Evolutionary conservation across 1,140 invertebrate genomes (phyloP).

Genomic region (Caligus rogercresseyi): DNA sequence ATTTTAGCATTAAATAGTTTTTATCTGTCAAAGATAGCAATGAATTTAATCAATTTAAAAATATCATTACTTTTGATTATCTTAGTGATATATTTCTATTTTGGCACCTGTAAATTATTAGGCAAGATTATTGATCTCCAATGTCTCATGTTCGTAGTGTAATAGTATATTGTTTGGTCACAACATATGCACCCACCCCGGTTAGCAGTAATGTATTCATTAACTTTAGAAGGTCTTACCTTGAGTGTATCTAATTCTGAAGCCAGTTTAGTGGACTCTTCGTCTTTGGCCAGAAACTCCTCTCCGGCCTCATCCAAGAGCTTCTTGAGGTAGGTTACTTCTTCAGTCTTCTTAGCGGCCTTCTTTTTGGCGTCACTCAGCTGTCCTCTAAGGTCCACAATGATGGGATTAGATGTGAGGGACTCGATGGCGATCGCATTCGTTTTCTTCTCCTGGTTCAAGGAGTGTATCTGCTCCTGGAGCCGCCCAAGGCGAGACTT

Average conservation of each 20-base stretch:
- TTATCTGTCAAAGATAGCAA: too few species aligned
- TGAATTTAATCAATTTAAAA: background rate
- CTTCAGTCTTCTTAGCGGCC: background rate
- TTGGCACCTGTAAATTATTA: too few species aligned
- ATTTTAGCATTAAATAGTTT: too few species aligned
- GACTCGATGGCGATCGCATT: background rate
- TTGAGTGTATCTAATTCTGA: background rate
- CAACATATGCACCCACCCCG: too few species aligned
- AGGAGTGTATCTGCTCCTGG: background rate
- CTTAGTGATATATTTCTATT: too few species aligned
- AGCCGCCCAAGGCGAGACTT: background rate
- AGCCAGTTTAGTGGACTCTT: background rate
- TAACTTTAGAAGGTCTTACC: background rate
- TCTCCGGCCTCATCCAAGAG: constrained; percentile 12
- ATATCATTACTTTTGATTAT: too few species aligned
- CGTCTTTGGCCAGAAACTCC: constrained; percentile 1
- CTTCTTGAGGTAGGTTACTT: background rate
- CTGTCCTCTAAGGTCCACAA: background rate
- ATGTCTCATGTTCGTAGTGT: too few species aligned
- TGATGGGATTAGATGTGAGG: background rate
- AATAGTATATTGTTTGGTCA: too few species aligned
- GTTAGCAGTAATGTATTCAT: too few species aligned
- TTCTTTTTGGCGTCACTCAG: constrained; percentile 2
- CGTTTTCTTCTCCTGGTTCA: background rate
- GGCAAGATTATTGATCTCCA: too few species aligned